These are phyloP conservation scores for Limnephilus auricula DNA, from an alignment of 2,888 invertebrate genomes.

Conservation along the genomic window DNA sequence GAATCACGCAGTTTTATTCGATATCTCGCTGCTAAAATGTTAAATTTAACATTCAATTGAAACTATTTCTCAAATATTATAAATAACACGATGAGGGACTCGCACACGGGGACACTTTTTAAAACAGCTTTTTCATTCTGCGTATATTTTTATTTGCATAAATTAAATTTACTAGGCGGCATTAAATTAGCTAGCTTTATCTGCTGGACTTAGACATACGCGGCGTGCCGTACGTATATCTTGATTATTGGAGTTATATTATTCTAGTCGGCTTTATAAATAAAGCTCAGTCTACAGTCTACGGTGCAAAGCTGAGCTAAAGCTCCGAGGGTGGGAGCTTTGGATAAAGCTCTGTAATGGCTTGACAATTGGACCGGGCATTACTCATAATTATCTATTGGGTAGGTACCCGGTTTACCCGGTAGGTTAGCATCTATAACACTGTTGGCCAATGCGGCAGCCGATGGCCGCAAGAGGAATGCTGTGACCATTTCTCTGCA, in stretches of 20 bases:
- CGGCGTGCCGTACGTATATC: slow-evolving; percentile 29
- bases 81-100: neutral
- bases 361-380: slow-evolving; percentile 64
- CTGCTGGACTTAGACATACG: slow-evolving; percentile 24
- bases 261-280: slow-evolving; percentile 17
- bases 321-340: slow-evolving; percentile 56
- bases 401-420: slow-evolving; percentile 27
- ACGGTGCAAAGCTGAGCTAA: slow-evolving; percentile 41
- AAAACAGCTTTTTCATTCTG: slow-evolving; percentile 25
- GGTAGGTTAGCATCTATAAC: neutral
- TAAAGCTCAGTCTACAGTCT: slow-evolving; percentile 30
- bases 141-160: slow-evolving; percentile 39
- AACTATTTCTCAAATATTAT: slow-evolving; percentile 12
- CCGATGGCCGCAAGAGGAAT: slow-evolving; percentile 12
- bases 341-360: slow-evolving; percentile 63
- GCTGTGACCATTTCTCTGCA: slow-evolving; percentile 20
- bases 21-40: neutral
- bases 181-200: slow-evolving; percentile 33
- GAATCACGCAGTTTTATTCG: neutral
- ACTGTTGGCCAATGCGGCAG: slow-evolving; percentile 9
- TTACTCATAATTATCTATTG: slow-evolving; percentile 65
- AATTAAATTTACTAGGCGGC: slow-evolving; percentile 39
- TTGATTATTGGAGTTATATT: slow-evolving; percentile 36
- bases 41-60: slow-evolving; percentile 28
- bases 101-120: slow-evolving; percentile 33